phyloP scores from a whole-genome alignment of 2,888 invertebrate species.

The Tenthredo livida region DNA sequence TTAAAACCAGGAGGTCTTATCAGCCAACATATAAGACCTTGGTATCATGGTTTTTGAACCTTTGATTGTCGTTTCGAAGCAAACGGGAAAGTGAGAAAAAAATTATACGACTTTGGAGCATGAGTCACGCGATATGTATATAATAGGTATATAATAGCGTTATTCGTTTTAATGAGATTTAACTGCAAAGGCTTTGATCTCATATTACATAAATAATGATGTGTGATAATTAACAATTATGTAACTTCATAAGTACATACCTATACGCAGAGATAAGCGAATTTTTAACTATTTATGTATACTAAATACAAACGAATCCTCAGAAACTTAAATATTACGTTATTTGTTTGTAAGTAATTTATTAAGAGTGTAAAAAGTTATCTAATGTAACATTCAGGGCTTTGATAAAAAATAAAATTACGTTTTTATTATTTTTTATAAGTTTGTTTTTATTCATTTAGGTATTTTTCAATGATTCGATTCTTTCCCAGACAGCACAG shows the following conservation, averaged over 20 bases:
- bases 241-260: background rate
- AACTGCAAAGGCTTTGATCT: background rate
- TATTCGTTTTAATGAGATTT: background rate
- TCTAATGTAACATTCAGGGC: background rate
- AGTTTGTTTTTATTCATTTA: background rate
- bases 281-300: background rate
- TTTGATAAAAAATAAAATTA: constrained; percentile 20
- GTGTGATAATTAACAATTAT: constrained; percentile 16
- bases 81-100: too few species aligned
- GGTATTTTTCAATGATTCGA: background rate
- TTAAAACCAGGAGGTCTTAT: too few species aligned
- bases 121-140: too few species aligned
- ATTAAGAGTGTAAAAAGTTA: background rate
- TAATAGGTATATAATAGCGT: background rate
- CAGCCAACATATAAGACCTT: too few species aligned
- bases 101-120: too few species aligned
- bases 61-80: too few species aligned
- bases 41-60: too few species aligned
- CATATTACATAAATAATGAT: background rate
- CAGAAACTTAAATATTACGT: background rate
- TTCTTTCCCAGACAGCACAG: too few species aligned
- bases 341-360: background rate
- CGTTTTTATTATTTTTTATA: background rate
- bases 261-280: background rate
- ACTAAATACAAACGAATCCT: background rate